Evolutionary conservation across 2,797 vertebrate species (phyloP).

Genomic region (Halcyon smyrnensis): DNA sequence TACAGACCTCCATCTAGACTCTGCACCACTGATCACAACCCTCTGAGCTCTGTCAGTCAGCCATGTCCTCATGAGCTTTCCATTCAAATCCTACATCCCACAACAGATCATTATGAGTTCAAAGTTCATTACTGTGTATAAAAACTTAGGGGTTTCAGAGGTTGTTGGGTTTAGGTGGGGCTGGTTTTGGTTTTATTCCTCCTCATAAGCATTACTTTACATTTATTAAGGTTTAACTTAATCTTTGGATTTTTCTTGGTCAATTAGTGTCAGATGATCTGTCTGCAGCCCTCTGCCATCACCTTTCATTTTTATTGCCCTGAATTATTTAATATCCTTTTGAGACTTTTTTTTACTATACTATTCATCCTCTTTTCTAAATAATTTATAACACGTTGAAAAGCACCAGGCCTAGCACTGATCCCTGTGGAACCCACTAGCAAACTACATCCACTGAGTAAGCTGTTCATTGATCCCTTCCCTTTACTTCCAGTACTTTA

Average conservation of each 20-base stretch:
- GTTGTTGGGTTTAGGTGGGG: neutral
- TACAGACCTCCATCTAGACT: neutral
- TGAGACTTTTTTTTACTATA: neutral
- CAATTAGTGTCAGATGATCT: neutral
- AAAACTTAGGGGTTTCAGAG: neutral
- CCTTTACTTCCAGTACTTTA: neutral
- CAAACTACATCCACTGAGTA: neutral
- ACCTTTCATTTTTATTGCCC: neutral
- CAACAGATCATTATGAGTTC: neutral
- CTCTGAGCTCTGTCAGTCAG: neutral
- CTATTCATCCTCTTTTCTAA: neutral
- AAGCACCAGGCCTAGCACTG: neutral
- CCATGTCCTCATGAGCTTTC: neutral
- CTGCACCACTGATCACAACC: neutral
- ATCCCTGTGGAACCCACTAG: neutral
- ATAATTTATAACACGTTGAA: slow-evolving; percentile 3
- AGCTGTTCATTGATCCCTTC: slow-evolving; percentile 8
- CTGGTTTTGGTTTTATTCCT: neutral
- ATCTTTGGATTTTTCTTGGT: neutral
- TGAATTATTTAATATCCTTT: neutral
- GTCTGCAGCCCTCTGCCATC: neutral
- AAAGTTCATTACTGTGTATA: neutral
- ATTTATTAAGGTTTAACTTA: neutral
- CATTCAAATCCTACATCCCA: neutral
- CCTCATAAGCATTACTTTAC: neutral